Evolutionary conservation across 2,888 invertebrate species (phyloP).

Genomic region (Cephus rjabovi): DNA sequence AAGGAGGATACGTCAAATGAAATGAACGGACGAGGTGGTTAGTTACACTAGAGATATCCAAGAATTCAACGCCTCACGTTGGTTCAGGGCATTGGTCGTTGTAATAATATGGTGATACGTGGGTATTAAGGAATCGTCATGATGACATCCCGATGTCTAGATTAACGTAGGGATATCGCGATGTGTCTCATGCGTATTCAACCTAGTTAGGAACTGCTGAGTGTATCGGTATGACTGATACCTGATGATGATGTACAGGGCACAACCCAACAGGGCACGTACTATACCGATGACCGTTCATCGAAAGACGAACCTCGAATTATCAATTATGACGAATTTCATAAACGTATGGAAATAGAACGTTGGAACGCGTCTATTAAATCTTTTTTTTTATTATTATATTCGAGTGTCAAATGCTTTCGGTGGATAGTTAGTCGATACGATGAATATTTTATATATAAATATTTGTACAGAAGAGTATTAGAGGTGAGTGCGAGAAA

Average conservation of each 20-base stretch:
- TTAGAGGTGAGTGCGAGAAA: slow-evolving; percentile 10
- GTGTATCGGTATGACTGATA: slow-evolving; percentile 30
- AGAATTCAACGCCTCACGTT: slow-evolving; percentile 2
- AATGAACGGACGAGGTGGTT: background rate
- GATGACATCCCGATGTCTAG: background rate
- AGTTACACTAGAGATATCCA: background rate
- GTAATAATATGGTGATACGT: slow-evolving; percentile 8
- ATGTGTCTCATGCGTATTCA: slow-evolving; percentile 9
- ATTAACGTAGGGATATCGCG: background rate
- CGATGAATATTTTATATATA: slow-evolving; percentile 64
- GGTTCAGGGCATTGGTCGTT: slow-evolving; percentile 17
- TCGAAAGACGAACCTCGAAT: slow-evolving; percentile 1
- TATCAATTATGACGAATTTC: background rate
- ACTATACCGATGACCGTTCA: slow-evolving; percentile 28
- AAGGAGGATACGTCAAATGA: background rate
- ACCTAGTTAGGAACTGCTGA: slow-evolving; percentile 19
- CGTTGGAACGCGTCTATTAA: background rate
- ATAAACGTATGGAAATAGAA: too few species aligned
- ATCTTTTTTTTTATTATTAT: background rate
- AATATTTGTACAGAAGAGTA: slow-evolving; percentile 61
- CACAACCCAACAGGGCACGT: slow-evolving; percentile 29
- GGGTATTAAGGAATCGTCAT: slow-evolving; percentile 8
- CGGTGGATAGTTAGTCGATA: slow-evolving; percentile 27
- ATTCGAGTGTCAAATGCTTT: background rate
- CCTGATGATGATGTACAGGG: slow-evolving; percentile 36